A percentile compares a stretch with the other conserved stretches of the same genome.
These are phyloP conservation scores for Alligator mississippiensis DNA, from an alignment of 2,113 vertebrate genomes.

Conservation along the genomic window DNA sequence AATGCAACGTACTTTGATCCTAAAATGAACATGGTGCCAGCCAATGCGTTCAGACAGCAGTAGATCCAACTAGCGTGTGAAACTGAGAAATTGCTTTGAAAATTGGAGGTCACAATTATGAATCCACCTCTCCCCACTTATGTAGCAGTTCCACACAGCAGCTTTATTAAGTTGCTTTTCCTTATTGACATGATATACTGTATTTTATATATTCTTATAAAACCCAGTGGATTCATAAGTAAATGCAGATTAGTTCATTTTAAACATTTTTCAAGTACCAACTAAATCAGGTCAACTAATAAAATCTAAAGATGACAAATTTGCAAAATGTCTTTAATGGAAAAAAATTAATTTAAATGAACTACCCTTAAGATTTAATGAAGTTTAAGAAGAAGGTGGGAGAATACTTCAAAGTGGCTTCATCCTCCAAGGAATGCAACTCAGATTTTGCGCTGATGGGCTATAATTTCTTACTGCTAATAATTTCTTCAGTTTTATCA, in stretches of 20 bases:
- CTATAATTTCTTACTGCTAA: background rate
- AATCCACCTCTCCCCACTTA: background rate
- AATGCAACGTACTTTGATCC: background rate
- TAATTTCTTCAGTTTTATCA: conserved; percentile 13
- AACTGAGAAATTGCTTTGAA: background rate
- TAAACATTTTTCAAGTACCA: background rate
- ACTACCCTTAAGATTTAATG: conserved; percentile 40
- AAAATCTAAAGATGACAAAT: conserved; percentile 45
- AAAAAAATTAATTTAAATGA: conserved; percentile 41
- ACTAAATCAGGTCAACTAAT: conserved; percentile 39
- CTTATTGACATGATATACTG: background rate
- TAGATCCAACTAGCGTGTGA: background rate
- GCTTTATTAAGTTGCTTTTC: background rate
- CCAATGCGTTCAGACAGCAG: accelerated
- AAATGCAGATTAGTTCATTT: conserved; percentile 27
- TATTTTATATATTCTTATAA: background rate
- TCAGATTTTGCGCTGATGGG: background rate
- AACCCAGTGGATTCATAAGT: background rate
- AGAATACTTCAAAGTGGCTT: conserved; percentile 26
- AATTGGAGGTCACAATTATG: background rate
- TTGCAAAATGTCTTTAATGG: background rate
- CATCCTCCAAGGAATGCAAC: background rate
- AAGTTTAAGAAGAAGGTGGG: background rate
- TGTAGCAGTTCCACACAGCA: background rate
- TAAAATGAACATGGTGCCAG: background rate